These are phyloP conservation scores for Naja naja DNA, from an alignment of 2,113 vertebrate genomes.

Conservation along the genomic window DNA sequence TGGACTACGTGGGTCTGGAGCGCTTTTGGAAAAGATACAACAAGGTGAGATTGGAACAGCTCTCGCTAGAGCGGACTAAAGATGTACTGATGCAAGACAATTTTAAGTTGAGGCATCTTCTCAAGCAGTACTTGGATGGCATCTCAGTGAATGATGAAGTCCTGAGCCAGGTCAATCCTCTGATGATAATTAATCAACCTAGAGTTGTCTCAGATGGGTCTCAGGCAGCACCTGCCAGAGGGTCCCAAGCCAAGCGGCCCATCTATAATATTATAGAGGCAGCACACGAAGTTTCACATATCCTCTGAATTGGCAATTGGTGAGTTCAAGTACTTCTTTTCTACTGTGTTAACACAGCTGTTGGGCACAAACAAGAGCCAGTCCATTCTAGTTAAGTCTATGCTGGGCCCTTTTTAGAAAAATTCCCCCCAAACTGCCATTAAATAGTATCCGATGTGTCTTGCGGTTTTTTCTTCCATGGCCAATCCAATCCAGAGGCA, in stretches of 20 bases:
- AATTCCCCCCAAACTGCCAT: background rate
- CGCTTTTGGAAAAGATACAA: constrained; percentile 83
- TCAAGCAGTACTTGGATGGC: constrained; percentile 75
- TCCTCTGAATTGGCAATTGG: constrained; percentile 18
- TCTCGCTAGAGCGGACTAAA: constrained; percentile 64
- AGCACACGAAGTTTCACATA: constrained; percentile 53
- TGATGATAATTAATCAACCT: constrained; percentile 56
- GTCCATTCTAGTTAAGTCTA: background rate
- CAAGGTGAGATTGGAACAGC: constrained; percentile 78
- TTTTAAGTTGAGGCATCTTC: constrained; percentile 63
- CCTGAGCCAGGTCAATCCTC: constrained; percentile 57
- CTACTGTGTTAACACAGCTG: background rate
- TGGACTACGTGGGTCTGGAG: constrained; percentile 71
- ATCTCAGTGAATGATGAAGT: constrained; percentile 65
- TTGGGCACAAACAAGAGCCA: too few species aligned
- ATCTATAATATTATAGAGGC: constrained; percentile 52
- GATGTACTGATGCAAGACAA: constrained; percentile 64
- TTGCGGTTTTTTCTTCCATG: background rate
- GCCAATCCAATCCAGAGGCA: background rate
- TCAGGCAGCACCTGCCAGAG: background rate
- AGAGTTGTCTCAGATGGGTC: constrained; percentile 24
- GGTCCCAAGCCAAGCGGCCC: background rate
- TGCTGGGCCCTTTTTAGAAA: fast-evolving
- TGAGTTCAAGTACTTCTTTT: background rate
- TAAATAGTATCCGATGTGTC: background rate